Base-by-base conservation (phyloP, 2,797 vertebrate genomes). In the Labeo calbasu region DNA sequence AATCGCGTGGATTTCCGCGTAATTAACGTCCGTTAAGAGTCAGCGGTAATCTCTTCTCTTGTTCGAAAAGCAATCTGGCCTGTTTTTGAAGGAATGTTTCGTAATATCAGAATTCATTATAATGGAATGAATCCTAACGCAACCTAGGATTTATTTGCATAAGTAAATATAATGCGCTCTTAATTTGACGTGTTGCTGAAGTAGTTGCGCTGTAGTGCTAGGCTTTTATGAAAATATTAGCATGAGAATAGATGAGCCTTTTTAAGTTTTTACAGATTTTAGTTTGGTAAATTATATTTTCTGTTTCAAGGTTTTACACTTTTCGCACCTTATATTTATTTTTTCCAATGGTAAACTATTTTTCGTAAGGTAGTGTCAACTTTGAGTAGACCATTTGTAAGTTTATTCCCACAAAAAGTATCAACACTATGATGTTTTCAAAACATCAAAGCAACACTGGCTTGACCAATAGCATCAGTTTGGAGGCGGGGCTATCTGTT, bases 91-190 rank as follows among this genome's bases (percentile, higher is more conserved):
- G 88, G 86, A 88, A 87, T 84, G 85, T 87, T 84, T 63, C 51
- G 66, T 89, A 85, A 92, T 92, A 91, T 93, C 90, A 86, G 84
- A 91, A 89, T 92, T 91, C 86, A 89, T 87, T 90, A 92, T 92
- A 92, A 95, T 91, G 80, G 93, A 94, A 94, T 93, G 92, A 94
- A 93, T 94, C 92, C 91, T 88, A 93, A 93, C 88, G 93, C 90
- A 92, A 92, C 91, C 93, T 93, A 91, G 89, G 87, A 89, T 94
- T 95, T 93, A 94, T 94, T 93, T 93, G 91, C 92, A 93, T 94
- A 91, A 95, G 93, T 93, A 93, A 93, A 87, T 94, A 36, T 36
- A 92, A 94, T 93, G 89, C 87, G 79, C 77, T 88, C 87, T 92
- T 93, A 92, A 94, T 94, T 94, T 89, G 87, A 90, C 88, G 87